These are phyloP conservation scores for Chitala chitala DNA, from an alignment of 2,113 vertebrate species.

Conservation along the genomic window DNA sequence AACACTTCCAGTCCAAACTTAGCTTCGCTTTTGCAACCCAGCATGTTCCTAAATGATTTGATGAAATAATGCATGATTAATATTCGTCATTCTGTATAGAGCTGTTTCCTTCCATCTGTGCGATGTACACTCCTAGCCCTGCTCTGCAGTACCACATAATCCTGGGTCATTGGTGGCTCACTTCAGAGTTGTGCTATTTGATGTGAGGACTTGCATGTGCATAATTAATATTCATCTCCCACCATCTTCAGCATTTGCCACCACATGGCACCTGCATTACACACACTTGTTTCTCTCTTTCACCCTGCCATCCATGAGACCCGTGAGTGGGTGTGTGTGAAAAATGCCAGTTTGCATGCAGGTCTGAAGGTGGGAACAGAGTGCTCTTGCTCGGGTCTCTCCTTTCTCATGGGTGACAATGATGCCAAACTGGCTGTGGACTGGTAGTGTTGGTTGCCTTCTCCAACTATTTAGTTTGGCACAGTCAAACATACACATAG, in stretches of 20 bases:
- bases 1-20: constrained; percentile 1
- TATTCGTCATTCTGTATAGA: constrained; percentile 4
- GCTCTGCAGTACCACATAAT: background rate
- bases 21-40: background rate
- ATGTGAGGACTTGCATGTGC: constrained; percentile 10
- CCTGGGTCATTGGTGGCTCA: constrained; percentile 1
- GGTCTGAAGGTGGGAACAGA: too few species aligned
- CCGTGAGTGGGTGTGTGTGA: background rate
- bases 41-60: background rate
- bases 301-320: background rate
- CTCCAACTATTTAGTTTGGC: background rate
- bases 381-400: background rate
- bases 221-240: constrained; percentile 11
- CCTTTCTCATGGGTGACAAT: too few species aligned
- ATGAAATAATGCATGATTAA: constrained; percentile 5
- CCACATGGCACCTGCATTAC: background rate
- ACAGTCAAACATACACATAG: too few species aligned
- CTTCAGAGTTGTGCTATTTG: background rate
- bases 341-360: too few species aligned
- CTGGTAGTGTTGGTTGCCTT: background rate
- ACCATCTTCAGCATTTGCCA: background rate
- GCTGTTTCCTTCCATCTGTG: constrained; percentile 2
- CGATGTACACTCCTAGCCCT: background rate
- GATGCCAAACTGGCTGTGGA: background rate
- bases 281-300: background rate